Base-by-base conservation (phyloP, 2,113 vertebrate genomes). In the Aptenodytes patagonicus region DNA sequence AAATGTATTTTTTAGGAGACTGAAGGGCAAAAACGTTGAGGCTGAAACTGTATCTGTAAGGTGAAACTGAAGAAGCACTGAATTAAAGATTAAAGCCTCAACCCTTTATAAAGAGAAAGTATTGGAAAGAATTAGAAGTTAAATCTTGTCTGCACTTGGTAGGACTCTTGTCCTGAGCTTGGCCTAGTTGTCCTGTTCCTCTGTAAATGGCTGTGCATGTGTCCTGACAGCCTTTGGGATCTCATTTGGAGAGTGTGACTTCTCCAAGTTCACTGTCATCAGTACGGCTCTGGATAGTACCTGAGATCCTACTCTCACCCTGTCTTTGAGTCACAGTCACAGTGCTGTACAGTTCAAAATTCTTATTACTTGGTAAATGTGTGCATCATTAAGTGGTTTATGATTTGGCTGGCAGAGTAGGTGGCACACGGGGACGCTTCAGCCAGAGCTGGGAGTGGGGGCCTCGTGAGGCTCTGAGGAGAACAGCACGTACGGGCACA, bases 401-500 rank as follows among this genome's bases (percentile, higher is more conserved):
- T 70, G 38, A 26, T 78, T 76, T 52, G 46, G 2, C 76, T 18
- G 22, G 7, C 6, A 4, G 21, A 44, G 54, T 25, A 51, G 14
- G 8, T 54, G 28, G 51, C 51, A 71, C 36, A 36, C 10, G 32
- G 49, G 26, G 22, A 4, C 14, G 21, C 31, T 29, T 71, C 80
- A 55, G 20, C 20, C 52, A 61, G 38, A 87, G 26, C 29, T 80
- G 29, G 22, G 32, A 76, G n/a, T 2, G 40, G 28, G 29, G 38
- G 2, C 17, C 12, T 71, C 29, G 17, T 1, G 1, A 34, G 17
- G 24, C 40, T 89, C 31, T 16, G 64, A 51, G n/a, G 13, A 49
- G 14, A 26, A 17, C 11, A 28, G 9, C 11, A 13, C 2, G 3
- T 25, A 10, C 0, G 0, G 34, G 13, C 28, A 58, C 7, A 54